Conservation (phyloP, 2,888 invertebrate genomes). For the Caradrina clavipalpis region DNA sequence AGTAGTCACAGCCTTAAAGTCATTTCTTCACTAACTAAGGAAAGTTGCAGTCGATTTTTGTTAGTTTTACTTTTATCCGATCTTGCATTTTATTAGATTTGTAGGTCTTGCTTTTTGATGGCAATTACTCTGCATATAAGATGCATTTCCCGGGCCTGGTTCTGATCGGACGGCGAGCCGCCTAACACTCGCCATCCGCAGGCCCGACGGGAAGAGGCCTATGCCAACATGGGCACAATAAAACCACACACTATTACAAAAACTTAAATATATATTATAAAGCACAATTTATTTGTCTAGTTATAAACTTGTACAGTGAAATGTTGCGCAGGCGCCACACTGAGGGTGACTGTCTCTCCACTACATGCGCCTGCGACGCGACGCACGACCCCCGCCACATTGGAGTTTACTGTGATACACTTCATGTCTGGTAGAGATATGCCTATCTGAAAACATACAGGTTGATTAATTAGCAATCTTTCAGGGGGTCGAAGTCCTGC, state of each 20-base stretch:
- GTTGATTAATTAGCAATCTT: too few species aligned
- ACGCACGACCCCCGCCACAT: conserved; percentile 64
- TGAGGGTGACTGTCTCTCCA: conserved; percentile 67
- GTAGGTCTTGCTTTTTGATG: not conserved
- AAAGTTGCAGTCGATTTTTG: not conserved
- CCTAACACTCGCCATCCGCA: too few species aligned
- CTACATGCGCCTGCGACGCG: conserved; percentile 68
- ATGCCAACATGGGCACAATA: not conserved
- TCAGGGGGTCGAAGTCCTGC: too few species aligned
- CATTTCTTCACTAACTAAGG: not conserved
- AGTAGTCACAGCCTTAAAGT: not conserved
- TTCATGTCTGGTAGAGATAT: conserved; percentile 67
- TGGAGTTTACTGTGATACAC: conserved; percentile 70
- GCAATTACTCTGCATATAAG: not conserved
- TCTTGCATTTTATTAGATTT: not conserved
- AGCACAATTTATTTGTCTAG: conserved; percentile 18
- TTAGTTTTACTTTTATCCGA: not conserved
- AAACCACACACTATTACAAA: not conserved
- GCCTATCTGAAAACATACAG: conserved; percentile 66
- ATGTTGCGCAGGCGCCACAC: conserved; percentile 60
- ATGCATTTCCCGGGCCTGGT: too few species aligned
- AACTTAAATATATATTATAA: not conserved
- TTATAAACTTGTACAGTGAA: conserved; percentile 70
- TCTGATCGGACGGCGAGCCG: too few species aligned
- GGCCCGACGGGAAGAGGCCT: too few species aligned